Conservation (phyloP, 2,888 invertebrate genomes). For the Limnephilus rhombicus region DNA sequence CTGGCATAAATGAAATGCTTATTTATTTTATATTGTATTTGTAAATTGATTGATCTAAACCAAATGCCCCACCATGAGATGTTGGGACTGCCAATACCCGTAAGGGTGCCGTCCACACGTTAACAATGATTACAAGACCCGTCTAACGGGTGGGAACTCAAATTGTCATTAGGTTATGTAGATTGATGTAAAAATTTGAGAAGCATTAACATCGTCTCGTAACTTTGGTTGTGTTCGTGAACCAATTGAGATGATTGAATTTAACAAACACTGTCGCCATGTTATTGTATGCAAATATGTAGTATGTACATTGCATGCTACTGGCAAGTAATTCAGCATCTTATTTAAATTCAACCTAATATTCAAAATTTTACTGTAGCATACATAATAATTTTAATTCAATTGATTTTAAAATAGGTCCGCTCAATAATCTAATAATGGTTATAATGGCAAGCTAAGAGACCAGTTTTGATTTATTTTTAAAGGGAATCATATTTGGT, state of each 20-base stretch:
- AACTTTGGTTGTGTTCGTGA: background rate
- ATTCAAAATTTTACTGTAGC: background rate
- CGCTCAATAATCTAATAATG: background rate
- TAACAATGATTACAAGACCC: slow-evolving; percentile 7
- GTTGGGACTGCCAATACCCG: slow-evolving; percentile 43
- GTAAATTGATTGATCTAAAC: background rate
- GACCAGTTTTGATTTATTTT: background rate
- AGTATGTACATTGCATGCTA: background rate
- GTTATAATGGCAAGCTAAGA: slow-evolving; percentile 26
- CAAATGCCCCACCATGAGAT: slow-evolving; percentile 30
- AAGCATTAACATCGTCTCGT: background rate
- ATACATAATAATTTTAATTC: background rate
- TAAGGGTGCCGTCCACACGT: slow-evolving; percentile 37
- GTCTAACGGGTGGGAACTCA: slow-evolving; percentile 29
- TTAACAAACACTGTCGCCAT: background rate
- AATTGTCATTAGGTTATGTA: background rate
- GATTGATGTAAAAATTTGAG: background rate
- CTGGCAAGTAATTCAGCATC: background rate
- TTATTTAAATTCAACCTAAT: background rate
- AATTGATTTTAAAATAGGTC: background rate
- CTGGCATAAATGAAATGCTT: background rate
- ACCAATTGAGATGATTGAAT: background rate
- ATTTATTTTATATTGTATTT: slow-evolving; percentile 5
- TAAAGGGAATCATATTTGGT: background rate
- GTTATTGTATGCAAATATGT: background rate